Base-by-base conservation (phyloP, 2,113 vertebrate species). In the Andinoacara biseriatus region DNA sequence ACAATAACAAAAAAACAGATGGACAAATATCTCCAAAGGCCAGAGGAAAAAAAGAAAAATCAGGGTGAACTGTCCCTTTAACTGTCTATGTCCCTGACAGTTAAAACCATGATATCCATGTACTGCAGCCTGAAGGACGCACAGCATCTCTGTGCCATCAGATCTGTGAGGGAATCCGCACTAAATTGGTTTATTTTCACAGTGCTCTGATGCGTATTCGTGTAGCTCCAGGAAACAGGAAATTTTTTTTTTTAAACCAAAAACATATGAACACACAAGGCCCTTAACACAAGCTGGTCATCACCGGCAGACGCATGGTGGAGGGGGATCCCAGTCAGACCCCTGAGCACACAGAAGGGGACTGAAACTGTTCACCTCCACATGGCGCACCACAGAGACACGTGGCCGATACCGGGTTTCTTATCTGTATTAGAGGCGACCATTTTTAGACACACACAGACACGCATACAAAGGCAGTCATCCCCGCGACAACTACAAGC, bases 301-400 rank as follows among this genome's bases (percentile, higher is more conserved):
- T 10, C 33, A 40, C 49, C 10, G 29, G 29, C 31, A 82, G 61
- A 40, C 3, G 10, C 9, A 77, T 3, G 18, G n/a, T 18, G 20
- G 49, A 33, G 33, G 14, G 63, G 75, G 72, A 78, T 75, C 56
- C 18, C 17, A 33, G 24, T 26, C 22, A 56, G 60, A 60, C 31
- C 49, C 26, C 35, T 29, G 57, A 57, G 33, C 43, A 52, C 24
- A 13, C 15, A 29, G 65, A 18, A 59, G 61, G 7, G 18, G 58
- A 56, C 57, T 83, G 62, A 78, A 61, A 26, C 2, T 7, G 7
- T 43, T 52, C 5, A 40, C 60, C 67, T 86, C 86, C 78, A 86
- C 89, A 82, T 82, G 82, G 54, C 31, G 79, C 26, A 10, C 26
- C 58, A 7, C 72, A 57, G 8, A 60, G 5, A 61, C 38, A 46